Evolutionary conservation across 2,113 vertebrate species (phyloP).

Genomic region (Eulemur macaco): DNA sequence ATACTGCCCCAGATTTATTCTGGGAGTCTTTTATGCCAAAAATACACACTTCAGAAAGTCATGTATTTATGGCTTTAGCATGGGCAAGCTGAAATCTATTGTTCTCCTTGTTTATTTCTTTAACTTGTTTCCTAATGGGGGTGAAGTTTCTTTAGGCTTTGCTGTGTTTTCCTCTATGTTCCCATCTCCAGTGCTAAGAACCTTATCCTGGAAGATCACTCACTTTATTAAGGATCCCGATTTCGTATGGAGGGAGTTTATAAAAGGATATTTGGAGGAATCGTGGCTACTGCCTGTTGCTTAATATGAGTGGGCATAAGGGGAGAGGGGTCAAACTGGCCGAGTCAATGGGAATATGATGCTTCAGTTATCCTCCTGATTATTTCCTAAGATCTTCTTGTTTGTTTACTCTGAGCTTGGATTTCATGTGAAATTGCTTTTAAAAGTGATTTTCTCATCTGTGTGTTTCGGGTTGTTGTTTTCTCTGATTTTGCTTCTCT

Average conservation of each 20-base stretch:
- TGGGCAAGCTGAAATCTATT: background rate
- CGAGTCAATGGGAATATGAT: background rate
- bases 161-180: background rate
- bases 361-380: background rate
- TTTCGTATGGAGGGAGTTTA: background rate
- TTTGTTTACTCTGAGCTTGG: constrained; percentile 1
- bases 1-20: background rate
- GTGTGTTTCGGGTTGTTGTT: constrained; percentile 14
- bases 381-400: background rate
- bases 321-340: background rate
- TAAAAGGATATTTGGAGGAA: background rate
- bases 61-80: background rate
- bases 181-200: background rate
- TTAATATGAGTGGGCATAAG: background rate
- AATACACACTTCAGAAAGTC: background rate
- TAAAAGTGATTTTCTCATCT: constrained; percentile 38
- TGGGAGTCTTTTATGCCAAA: background rate
- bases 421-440: constrained; percentile 14
- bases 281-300: background rate
- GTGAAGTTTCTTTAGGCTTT: background rate
- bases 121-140: background rate
- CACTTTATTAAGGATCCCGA: background rate
- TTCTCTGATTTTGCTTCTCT: constrained; percentile 45
- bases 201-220: background rate
- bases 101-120: background rate